These are phyloP conservation scores for Drosophila oshimai DNA, from an alignment of 1,140 invertebrate genomes.

Conservation along the genomic window DNA sequence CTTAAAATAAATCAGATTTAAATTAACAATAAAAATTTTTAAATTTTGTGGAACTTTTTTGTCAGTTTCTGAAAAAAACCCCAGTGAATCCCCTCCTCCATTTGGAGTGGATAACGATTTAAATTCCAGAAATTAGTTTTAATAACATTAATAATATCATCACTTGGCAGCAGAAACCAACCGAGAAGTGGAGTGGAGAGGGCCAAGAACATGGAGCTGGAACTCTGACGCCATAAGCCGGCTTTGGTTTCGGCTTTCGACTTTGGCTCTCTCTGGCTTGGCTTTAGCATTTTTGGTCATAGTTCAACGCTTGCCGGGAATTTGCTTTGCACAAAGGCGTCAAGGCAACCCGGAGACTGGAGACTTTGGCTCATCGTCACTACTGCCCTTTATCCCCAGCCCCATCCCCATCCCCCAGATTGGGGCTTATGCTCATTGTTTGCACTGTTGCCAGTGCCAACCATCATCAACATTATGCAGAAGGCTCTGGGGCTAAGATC, in stretches of 20 bases:
- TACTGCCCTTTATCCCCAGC: not conserved
- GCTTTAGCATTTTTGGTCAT: constrained; percentile 62
- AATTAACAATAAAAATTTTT: too few relatives aligned
- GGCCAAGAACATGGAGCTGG: not conserved
- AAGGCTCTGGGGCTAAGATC: constrained; percentile 27
- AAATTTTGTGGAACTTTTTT: not conserved
- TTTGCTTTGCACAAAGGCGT: constrained; percentile 62
- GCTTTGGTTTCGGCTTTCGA: constrained; percentile 50
- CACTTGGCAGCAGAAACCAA: constrained; percentile 54
- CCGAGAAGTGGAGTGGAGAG: not conserved
- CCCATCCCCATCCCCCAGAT: not conserved
- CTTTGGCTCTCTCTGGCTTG: constrained; percentile 54
- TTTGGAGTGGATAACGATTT: constrained; percentile 6
- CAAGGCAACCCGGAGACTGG: constrained; percentile 51
- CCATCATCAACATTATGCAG: constrained; percentile 46
- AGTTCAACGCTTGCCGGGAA: constrained; percentile 58
- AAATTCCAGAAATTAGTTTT: constrained; percentile 75
- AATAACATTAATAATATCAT: constrained; percentile 74
- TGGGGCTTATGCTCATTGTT: constrained; percentile 67
- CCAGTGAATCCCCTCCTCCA: not conserved
- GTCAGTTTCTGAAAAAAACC: too few relatives aligned
- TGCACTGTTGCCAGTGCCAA: constrained; percentile 68
- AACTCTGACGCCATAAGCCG: constrained; percentile 47
- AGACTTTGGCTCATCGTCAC: not conserved
- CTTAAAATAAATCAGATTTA: too few relatives aligned